Evolutionary conservation across 2,888 invertebrate species (phyloP).

Genomic region (Spisula subtruncata): DNA sequence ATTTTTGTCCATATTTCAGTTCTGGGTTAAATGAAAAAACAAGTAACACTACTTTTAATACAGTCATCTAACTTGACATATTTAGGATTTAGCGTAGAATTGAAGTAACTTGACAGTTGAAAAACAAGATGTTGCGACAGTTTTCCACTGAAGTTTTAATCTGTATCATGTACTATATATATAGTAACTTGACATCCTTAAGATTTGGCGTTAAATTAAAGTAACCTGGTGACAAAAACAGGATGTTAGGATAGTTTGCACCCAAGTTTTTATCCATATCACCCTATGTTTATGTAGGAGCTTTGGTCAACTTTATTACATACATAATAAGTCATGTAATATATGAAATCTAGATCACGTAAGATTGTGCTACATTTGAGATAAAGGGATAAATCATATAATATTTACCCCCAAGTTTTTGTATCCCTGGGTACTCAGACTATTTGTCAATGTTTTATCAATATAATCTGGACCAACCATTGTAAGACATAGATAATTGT

Average conservation of each 20-base stretch:
- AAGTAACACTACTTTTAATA: too few relatives aligned
- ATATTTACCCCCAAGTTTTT: background rate
- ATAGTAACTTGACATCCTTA: too few relatives aligned
- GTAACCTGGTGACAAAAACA: too few relatives aligned
- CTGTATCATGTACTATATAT: background rate
- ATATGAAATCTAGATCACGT: background rate
- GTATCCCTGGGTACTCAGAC: background rate
- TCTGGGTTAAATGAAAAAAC: too few relatives aligned
- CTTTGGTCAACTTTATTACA: background rate
- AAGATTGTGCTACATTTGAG: background rate
- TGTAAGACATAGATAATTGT: background rate
- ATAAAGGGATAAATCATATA: background rate
- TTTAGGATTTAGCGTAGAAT: too few relatives aligned
- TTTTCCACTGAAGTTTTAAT: background rate
- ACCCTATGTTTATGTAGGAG: background rate
- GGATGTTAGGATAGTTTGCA: too few relatives aligned
- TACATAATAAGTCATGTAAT: too few relatives aligned
- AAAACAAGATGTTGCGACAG: too few relatives aligned
- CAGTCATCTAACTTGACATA: too few relatives aligned
- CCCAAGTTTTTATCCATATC: background rate
- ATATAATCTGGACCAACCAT: background rate
- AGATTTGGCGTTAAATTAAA: too few relatives aligned
- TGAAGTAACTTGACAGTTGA: too few relatives aligned
- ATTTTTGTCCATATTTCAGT: too few relatives aligned
- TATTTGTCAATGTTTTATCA: conserved; percentile 4